Evolutionary conservation across 2,888 invertebrate species (phyloP), one percentile per base, ranked within the genome.

Genomic region (Thymelicus acteon): DNA sequence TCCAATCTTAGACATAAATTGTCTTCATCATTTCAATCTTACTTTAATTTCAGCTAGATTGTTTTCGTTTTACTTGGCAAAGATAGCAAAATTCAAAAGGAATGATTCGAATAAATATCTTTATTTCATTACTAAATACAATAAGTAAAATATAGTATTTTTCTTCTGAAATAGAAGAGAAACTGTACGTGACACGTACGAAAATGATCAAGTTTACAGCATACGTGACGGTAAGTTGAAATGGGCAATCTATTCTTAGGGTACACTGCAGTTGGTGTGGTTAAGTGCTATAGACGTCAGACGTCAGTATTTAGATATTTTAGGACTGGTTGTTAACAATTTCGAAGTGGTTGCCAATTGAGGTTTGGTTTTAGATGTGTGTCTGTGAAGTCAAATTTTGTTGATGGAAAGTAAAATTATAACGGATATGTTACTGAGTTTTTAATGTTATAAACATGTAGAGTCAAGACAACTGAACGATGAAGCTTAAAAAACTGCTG

Each of bases 151-250:
- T 61, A 61, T 61, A n/a, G n/a, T n/a, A 61, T 61, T 61, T 61
- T 62, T 19, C 13, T 48, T 31, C 61, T 44, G 48, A 62, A 62
- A 62, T 67, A 72, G 49, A 71, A 68, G 65, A 74, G 72, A 67
- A 73, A 76, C 74, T 73, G 63, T 61, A 47, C 61, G 61, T 48
- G 48, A 62, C 48, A 57, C 57, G 57, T 57, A 37, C 57, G 13
- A 57, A 57, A 57, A 48, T 62, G 74, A 78, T 78, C 73, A 76
- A 75, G 74, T 77, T 76, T 76, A 76, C 74, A 75, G 75, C 74
- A 74, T 73, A 77, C 77, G 77, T 77, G 75, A 75, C 71, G 64
- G 71, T 67, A 71, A 72, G 63, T 72, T 73, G 61, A 72, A 71
- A 73, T 71, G 72, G 67, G 54, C 12, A 54, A 54, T 54, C 54